phyloP scores from a whole-genome alignment of 2,113 vertebrate genomes.

The Calidris pygmaea region DNA sequence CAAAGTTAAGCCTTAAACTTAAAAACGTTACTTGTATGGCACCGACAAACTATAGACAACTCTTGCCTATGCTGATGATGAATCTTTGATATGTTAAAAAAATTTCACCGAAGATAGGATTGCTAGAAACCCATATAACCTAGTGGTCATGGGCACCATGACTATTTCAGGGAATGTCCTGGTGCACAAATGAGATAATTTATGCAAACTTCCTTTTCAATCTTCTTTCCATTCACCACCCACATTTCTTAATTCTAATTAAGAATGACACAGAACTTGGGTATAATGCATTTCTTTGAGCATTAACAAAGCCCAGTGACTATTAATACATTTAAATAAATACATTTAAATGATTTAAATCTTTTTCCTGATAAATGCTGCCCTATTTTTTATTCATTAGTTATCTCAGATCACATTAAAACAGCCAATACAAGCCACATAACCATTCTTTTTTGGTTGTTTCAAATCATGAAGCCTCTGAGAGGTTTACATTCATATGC shows the following conservation, averaged over 20 bases:
- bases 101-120: background rate
- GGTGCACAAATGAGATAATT: background rate
- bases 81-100: background rate
- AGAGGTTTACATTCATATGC: background rate
- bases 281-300: background rate
- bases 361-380: background rate
- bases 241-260: too few relatives aligned
- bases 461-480: background rate
- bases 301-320: background rate
- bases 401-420: background rate
- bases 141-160: background rate
- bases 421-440: background rate
- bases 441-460: background rate
- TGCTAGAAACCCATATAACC: background rate
- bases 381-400: background rate
- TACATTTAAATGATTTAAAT: background rate
- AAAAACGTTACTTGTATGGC: background rate
- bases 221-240: background rate
- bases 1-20: background rate
- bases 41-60: background rate
- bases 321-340: background rate
- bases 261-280: background rate
- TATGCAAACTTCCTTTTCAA: background rate
- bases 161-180: background rate
- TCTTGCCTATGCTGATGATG: background rate